A percentile compares a stretch with the other conserved stretches of the same genome.
These are phyloP conservation scores for Antechinus stuartii DNA, from an alignment of 2,113 vertebrate genomes.

Conservation along the genomic window DNA sequence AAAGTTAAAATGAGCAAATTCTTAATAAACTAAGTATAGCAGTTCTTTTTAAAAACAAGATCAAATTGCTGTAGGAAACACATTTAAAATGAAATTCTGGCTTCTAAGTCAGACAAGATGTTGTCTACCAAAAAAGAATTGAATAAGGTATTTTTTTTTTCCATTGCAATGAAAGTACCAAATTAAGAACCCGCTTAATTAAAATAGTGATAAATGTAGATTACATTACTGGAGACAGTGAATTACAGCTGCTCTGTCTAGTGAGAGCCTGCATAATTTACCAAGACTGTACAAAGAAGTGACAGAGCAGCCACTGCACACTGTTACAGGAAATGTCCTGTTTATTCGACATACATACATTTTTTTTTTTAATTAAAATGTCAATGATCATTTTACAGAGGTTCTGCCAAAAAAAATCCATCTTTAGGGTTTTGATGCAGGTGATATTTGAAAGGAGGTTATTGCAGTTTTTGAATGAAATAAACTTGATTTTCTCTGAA, in stretches of 20 bases:
- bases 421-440: constrained; percentile 71
- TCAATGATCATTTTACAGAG: constrained; percentile 76
- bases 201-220: constrained; percentile 81
- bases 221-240: constrained; percentile 76
- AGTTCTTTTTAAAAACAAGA: constrained; percentile 41
- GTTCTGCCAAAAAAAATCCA: constrained; percentile 59
- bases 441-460: constrained; percentile 69
- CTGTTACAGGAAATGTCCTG: constrained; percentile 67
- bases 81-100: constrained; percentile 70
- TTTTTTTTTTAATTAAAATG: constrained; percentile 81
- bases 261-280: constrained; percentile 79
- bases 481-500: constrained; percentile 45
- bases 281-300: constrained; percentile 73
- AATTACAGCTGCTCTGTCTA: constrained; percentile 79
- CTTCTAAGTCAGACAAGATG: constrained; percentile 62
- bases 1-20: constrained; percentile 52
- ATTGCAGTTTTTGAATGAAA: constrained; percentile 66
- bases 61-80: constrained; percentile 59
- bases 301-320: constrained; percentile 70
- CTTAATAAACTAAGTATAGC: constrained; percentile 55
- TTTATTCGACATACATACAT: constrained; percentile 76
- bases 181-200: constrained; percentile 83
- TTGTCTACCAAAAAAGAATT: constrained; percentile 64
- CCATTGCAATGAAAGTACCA: constrained; percentile 75
- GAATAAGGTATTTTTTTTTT: constrained; percentile 70